Base-by-base conservation (phyloP, 2,113 vertebrate species). In the Dicerorhinus sumatrensis region DNA sequence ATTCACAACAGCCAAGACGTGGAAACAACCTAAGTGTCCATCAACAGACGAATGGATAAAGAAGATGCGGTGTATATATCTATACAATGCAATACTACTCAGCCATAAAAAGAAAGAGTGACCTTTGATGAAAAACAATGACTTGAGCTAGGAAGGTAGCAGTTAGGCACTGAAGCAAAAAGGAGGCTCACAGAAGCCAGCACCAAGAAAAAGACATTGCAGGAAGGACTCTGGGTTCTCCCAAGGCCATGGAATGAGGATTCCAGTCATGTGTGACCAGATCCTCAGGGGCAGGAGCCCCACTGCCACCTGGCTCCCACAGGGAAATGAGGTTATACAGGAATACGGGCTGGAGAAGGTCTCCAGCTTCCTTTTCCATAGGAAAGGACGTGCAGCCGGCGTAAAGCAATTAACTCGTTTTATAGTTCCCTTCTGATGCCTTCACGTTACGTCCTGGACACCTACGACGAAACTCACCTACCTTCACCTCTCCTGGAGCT, bases 351-450 rank as follows among this genome's bases (percentile, higher is more conserved):
- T 56, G 18, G 8, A 8, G n/a, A 54, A 29, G 14, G 29, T 51
- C 20, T 67, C 56, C 27, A 23, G 46, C 8, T 11, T 11, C 48
- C 48, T 48, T 48, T 2, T 4, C 42, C 75, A 3, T 36, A 11
- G 2, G 56, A 18, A n/a, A 60, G 27, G 31, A 69, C 33, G 12
- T 8, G 1, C 1, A 27, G 27, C 31, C 48, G 42, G 21, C 33
- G 3, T n/a, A 31, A 31, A 46, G 33, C 29, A 21, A 46, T n/a
- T n/a, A 23, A 18, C 65, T 58, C 29, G 2, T 54, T 79, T 75
- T 16, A n/a, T 5, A 2, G 3, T 23, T 20, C 48, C 33, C 20
- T n/a, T 21, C 29, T 5, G n/a, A 31, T 3, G 11, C 12, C 8
- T 80, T 51, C 42, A 33, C 5, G 3, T 36, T 54, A 8, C 4